Conservation (phyloP, 2,888 invertebrate species). For the Bruchidius siliquastri region DNA sequence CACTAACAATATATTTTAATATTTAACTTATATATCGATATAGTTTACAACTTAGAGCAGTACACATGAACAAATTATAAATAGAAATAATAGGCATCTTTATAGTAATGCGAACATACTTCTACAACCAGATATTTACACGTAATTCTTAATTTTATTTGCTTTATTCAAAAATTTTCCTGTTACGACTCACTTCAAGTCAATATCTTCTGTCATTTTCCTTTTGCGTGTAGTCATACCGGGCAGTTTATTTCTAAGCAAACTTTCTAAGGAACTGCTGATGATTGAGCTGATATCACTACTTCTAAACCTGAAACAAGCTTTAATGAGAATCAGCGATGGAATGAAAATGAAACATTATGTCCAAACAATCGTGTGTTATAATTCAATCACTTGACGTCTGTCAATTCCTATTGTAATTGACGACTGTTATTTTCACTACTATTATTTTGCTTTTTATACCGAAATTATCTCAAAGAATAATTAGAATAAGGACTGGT, state of each 20-base stretch:
- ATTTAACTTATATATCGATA: no score
- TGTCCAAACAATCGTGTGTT: no score
- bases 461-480: no score
- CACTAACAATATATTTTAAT: no score
- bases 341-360: no score
- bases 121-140: background rate
- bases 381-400: no score
- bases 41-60: background rate
- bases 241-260: conserved; percentile 22
- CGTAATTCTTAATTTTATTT: background rate
- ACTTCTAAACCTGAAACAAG: conserved; percentile 15
- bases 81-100: background rate
- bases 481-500: no score
- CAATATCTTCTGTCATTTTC: conserved; percentile 40
- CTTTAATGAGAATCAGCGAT: conserved; percentile 9
- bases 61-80: background rate
- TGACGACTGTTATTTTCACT: no score
- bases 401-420: no score
- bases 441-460: no score
- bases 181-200: conserved; percentile 26
- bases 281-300: conserved; percentile 30
- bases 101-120: background rate
- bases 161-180: background rate
- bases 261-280: conserved; percentile 27
- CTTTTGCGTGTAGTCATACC: conserved; percentile 40